Conservation (phyloP, 2,797 vertebrate genomes). For the Aulostomus chinensis region DNA sequence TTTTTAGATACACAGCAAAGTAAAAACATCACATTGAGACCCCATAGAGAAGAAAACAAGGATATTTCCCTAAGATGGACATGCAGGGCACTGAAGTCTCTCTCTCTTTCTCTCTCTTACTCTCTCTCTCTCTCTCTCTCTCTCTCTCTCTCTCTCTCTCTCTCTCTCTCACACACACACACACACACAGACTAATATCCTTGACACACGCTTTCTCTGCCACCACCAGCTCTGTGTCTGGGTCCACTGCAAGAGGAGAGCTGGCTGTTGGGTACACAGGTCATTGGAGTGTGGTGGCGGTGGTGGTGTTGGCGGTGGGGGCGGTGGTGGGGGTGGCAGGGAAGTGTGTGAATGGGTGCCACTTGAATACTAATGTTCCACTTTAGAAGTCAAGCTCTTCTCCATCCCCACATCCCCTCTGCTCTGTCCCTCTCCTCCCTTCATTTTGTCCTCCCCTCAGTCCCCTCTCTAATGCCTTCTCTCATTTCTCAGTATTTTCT, state of each 20-base stretch:
- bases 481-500: not conserved
- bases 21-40: constrained; percentile 17
- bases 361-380: constrained; percentile 79
- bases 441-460: constrained; percentile 30
- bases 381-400: constrained; percentile 71
- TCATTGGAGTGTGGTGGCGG: constrained; percentile 48
- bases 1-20: constrained; percentile 4
- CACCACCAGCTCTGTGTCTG: constrained; percentile 50
- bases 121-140: too few relatives aligned
- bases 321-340: not conserved
- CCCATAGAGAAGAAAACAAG: constrained; percentile 16
- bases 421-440: constrained; percentile 36
- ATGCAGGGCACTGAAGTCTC: too few relatives aligned
- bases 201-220: constrained; percentile 31
- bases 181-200: constrained; percentile 16
- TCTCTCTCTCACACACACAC: not conserved
- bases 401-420: constrained; percentile 48
- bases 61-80: constrained; percentile 33
- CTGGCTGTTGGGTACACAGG: constrained; percentile 58
- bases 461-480: constrained; percentile 29
- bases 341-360: constrained; percentile 28
- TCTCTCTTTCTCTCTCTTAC: too few relatives aligned
- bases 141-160: too few relatives aligned
- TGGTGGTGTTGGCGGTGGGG: constrained; percentile 10
- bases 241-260: constrained; percentile 54